Evolutionary conservation across 2,113 vertebrate genomes (phyloP).

Genomic region (Ardeotis arabs): DNA sequence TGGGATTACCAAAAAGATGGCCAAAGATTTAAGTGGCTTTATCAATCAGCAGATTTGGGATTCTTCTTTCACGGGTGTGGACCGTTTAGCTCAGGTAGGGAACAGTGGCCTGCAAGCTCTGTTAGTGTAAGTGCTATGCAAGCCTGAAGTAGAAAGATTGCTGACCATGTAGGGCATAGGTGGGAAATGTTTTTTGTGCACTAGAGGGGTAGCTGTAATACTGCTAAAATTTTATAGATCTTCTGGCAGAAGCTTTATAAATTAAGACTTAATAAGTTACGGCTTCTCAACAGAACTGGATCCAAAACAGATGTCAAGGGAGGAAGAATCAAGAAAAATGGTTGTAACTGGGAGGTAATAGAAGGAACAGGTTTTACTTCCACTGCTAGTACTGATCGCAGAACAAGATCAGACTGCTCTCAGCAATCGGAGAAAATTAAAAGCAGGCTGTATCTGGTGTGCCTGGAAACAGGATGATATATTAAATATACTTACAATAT

Average conservation of each 20-base stretch:
- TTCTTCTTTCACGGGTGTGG: background rate
- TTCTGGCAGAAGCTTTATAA: background rate
- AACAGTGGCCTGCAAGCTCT: background rate
- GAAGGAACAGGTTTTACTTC: constrained; percentile 26
- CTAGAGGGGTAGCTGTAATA: background rate
- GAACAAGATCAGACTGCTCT: background rate
- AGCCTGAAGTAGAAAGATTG: background rate
- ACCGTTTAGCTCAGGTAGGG: background rate
- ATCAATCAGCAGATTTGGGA: background rate
- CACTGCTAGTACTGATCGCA: background rate
- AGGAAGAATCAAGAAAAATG: constrained; percentile 33
- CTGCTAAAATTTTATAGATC: background rate
- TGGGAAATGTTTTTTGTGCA: background rate
- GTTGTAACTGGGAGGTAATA: background rate
- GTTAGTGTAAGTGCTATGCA: background rate
- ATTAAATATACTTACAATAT: background rate
- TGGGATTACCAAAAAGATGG: background rate
- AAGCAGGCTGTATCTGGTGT: background rate
- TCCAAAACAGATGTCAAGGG: background rate
- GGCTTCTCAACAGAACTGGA: background rate
- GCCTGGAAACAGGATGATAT: background rate
- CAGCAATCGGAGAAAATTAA: constrained; percentile 11
- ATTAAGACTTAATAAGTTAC: background rate
- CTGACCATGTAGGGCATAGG: background rate
- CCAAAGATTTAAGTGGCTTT: background rate